These are phyloP conservation scores for Peromyscus eremicus DNA, from an alignment of 2,797 vertebrate species.

Conservation along the genomic window DNA sequence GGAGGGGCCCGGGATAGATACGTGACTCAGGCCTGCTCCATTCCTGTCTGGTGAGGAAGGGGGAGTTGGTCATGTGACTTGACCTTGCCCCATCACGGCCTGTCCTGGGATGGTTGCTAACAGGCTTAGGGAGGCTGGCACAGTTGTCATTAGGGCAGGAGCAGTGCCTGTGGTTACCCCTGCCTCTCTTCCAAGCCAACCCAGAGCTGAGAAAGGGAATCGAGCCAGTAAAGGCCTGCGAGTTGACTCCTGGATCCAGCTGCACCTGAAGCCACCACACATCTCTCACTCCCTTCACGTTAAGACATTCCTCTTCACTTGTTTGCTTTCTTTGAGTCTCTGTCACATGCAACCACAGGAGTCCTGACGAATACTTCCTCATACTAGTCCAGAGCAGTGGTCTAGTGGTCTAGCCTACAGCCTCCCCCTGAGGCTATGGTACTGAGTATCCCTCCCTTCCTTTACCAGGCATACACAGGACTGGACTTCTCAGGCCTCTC, in stretches of 20 bases:
- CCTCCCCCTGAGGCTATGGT: neutral
- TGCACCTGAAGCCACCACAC: neutral
- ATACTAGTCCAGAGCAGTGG: neutral
- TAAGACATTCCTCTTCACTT: neutral
- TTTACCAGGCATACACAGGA: neutral
- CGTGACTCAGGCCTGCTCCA: rapidly evolving
- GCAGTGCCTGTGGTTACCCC: too few species aligned
- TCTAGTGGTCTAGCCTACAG: neutral
- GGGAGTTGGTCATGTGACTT: neutral
- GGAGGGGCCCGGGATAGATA: neutral
- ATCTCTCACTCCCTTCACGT: too few species aligned
- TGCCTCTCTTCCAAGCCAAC: neutral
- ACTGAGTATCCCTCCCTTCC: too few species aligned
- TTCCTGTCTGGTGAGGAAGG: neutral
- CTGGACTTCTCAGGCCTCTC: neutral
- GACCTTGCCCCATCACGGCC: neutral
- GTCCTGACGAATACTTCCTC: neutral
- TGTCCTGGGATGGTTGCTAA: neutral
- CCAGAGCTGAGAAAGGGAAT: neutral
- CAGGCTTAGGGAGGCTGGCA: neutral
- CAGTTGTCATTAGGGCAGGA: rapidly evolving
- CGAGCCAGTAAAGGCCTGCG: neutral
- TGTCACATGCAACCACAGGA: neutral
- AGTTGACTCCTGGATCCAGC: neutral
- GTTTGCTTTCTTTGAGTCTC: neutral